These are phyloP conservation scores for Dreissena polymorpha DNA, from an alignment of 1,140 invertebrate genomes.

Conservation along the genomic window DNA sequence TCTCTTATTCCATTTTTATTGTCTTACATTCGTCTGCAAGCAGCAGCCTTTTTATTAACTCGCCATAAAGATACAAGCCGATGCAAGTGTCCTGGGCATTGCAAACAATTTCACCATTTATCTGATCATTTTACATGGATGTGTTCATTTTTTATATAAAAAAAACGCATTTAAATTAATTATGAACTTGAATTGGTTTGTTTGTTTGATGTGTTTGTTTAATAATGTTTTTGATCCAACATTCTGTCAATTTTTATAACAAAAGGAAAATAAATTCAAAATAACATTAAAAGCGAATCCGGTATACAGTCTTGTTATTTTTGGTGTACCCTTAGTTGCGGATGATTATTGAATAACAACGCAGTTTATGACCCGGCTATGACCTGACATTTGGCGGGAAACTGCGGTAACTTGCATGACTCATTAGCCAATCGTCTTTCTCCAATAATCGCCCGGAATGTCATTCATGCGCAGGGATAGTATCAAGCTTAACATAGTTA, in stretches of 20 bases:
- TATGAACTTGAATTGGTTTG: constrained; percentile 35
- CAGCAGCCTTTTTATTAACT: constrained; percentile 24
- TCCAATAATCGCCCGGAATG: constrained; percentile 30
- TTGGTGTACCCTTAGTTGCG: not conserved
- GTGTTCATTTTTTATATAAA: too few relatives aligned
- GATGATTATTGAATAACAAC: constrained; percentile 34
- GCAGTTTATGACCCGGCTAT: constrained; percentile 27
- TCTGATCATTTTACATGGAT: too few relatives aligned
- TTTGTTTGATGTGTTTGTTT: not conserved
- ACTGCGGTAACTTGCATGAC: constrained; percentile 31
- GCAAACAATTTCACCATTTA: too few relatives aligned
- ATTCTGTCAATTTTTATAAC: not conserved
- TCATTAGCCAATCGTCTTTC: constrained; percentile 53
- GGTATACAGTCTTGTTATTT: not conserved
- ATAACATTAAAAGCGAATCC: not conserved
- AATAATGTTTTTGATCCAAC: not conserved
- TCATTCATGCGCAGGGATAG: constrained; percentile 49
- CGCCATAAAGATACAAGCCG: constrained; percentile 9
- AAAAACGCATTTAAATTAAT: not conserved
- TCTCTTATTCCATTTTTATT: constrained; percentile 38
- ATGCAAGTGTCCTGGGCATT: constrained; percentile 28
- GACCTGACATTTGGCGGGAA: constrained; percentile 60
- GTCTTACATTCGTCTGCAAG: constrained; percentile 50
- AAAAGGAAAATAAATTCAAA: not conserved
- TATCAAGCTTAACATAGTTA: constrained; percentile 28